Conservation (phyloP, 2,888 invertebrate species). For the Coenonympha arcania region DNA sequence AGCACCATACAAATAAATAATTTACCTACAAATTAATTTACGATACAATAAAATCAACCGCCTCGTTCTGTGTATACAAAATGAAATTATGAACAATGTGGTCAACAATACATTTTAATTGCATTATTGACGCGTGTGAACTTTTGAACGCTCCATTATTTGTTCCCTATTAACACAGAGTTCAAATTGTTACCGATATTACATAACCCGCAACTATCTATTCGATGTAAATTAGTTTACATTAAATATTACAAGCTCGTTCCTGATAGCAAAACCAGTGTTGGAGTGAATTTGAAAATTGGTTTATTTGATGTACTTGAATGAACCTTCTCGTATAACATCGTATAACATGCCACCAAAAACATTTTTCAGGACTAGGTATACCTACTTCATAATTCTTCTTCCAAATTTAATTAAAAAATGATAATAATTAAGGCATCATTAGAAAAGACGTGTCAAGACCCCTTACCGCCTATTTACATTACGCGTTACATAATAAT, state of each 20-base stretch:
- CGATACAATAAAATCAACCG: background rate
- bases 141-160: background rate
- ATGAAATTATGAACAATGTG: slow-evolving; percentile 1
- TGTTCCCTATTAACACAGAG: background rate
- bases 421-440: too few species aligned
- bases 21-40: too few species aligned
- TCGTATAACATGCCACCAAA: too few species aligned
- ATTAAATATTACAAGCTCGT: background rate
- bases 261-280: background rate
- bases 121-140: background rate
- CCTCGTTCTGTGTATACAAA: background rate
- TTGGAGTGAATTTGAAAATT: background rate
- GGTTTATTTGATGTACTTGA: background rate
- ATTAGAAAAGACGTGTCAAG: too few species aligned
- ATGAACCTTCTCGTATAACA: background rate
- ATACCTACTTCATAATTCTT: too few species aligned
- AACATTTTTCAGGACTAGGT: too few species aligned
- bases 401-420: too few species aligned
- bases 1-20: too few species aligned
- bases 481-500: too few species aligned
- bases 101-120: background rate
- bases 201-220: background rate
- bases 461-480: too few species aligned
- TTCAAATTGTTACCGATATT: background rate
- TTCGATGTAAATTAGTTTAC: background rate